phyloP scores from a whole-genome alignment of 2,113 vertebrate genomes.

The Tinamus guttatus region DNA sequence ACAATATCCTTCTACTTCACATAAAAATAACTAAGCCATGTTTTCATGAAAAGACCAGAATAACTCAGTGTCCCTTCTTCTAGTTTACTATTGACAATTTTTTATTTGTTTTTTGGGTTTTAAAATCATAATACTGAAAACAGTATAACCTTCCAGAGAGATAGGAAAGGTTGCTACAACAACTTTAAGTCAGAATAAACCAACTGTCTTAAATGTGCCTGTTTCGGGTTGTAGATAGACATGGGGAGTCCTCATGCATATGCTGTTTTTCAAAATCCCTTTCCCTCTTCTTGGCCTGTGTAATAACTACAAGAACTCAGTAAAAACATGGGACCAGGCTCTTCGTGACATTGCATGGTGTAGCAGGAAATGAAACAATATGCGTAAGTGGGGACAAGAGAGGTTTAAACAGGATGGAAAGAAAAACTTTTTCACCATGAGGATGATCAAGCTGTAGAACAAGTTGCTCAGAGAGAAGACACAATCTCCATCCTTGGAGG shows the following conservation, averaged over 20 bases:
- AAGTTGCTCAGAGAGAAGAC: background rate
- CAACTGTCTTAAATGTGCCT: background rate
- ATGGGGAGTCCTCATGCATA: background rate
- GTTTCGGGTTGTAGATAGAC: background rate
- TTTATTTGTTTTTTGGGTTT: background rate
- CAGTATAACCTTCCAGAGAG: background rate
- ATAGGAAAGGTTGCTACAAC: background rate
- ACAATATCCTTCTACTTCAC: background rate
- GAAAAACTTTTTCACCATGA: background rate
- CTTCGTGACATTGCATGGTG: background rate
- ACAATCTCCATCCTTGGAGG: background rate
- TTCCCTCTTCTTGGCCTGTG: background rate
- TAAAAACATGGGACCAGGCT: background rate
- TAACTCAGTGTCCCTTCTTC: background rate
- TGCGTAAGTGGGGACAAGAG: background rate
- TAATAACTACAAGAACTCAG: background rate
- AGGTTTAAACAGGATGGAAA: background rate
- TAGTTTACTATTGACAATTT: background rate
- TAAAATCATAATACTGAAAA: background rate
- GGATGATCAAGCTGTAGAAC: background rate
- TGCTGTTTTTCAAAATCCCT: background rate
- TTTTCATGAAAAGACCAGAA: background rate
- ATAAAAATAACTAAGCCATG: background rate
- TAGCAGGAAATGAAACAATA: background rate
- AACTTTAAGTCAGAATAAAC: background rate